Base-by-base conservation (phyloP, 1,140 invertebrate species). In the Ptiloglossa arizonensis region DNA sequence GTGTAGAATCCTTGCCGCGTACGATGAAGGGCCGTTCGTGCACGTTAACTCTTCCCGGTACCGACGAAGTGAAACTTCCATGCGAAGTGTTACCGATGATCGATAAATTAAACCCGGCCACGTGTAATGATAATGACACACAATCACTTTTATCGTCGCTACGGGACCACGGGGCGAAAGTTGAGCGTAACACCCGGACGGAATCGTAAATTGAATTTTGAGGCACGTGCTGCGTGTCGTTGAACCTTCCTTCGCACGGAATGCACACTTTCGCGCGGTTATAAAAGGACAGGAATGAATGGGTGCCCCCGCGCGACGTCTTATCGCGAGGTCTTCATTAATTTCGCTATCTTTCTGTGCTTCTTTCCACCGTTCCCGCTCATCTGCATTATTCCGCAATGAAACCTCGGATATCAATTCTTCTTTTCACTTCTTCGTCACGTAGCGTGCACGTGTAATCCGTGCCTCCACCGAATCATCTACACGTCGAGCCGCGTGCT, bases 401-500 rank as follows among this genome's bases (percentile, higher is more conserved):
- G 68, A 79, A 83, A 56, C 44, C 59, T 59, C 48, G 64, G 79
- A 78, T 69, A 77, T 68, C 50, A 48, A 63, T 73, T 24, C 59
- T 52, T 52, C 46, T 44, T 44, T 57, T 44, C 69, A 50, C 57
- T 54, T 38, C 32, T 38, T 50, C 70, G 66, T 72, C 74, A 74
- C 79, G 77, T 80, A 84, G 67, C 56, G 62, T 13, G 17, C 32
- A 11, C 56, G 32, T 48, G 52, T 24, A 60, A n/a, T n/a, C n/a
- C 35, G 54, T 52, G 71, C 32, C 57, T 35, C 57, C 59, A 74
- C 60, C 60, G 67, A 63, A 79, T 82, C 50, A 60, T 22, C 46
- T 69, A 68, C 75, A 57, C 69, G 80, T 66, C n/a, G 80, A 79
- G 79, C 22, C 48, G 82, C 75, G 70, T 79, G 67, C 56, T 56